A percentile compares a stretch with the other conserved stretches of the same genome.
These are phyloP conservation scores for Fabriciana adippe DNA, from an alignment of 2,888 invertebrate species.

Conservation along the genomic window DNA sequence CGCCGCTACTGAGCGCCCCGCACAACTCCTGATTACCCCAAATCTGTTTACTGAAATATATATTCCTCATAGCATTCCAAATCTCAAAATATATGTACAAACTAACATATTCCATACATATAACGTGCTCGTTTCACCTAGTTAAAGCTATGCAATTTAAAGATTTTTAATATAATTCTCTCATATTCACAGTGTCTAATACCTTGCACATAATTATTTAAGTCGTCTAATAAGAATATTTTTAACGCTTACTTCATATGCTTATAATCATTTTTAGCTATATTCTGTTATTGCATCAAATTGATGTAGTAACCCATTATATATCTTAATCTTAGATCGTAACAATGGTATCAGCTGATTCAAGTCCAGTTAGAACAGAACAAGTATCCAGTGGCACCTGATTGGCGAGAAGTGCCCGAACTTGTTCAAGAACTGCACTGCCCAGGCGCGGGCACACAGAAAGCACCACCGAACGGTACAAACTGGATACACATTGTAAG, in stretches of 20 bases:
- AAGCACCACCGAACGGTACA: constrained; percentile 72
- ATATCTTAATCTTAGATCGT: constrained; percentile 51
- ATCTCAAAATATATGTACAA: background rate
- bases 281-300: background rate
- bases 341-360: constrained; percentile 74
- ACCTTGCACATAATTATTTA: background rate
- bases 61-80: constrained; percentile 32
- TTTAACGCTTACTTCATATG: background rate
- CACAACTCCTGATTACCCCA: constrained; percentile 60
- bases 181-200: background rate
- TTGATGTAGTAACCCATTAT: constrained; percentile 1
- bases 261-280: background rate
- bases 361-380: constrained; percentile 80
- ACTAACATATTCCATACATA: constrained; percentile 13
- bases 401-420: constrained; percentile 75
- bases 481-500: constrained; percentile 74
- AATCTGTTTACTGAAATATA: constrained; percentile 66
- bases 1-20: constrained; percentile 72
- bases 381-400: constrained; percentile 79
- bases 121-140: constrained; percentile 45
- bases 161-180: background rate
- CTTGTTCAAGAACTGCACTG: constrained; percentile 75
- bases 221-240: constrained; percentile 3
- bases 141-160: constrained; percentile 10
- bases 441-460: constrained; percentile 53